Base-by-base conservation (phyloP, 2,888 invertebrate species). In the Prosapia bicincta region DNA sequence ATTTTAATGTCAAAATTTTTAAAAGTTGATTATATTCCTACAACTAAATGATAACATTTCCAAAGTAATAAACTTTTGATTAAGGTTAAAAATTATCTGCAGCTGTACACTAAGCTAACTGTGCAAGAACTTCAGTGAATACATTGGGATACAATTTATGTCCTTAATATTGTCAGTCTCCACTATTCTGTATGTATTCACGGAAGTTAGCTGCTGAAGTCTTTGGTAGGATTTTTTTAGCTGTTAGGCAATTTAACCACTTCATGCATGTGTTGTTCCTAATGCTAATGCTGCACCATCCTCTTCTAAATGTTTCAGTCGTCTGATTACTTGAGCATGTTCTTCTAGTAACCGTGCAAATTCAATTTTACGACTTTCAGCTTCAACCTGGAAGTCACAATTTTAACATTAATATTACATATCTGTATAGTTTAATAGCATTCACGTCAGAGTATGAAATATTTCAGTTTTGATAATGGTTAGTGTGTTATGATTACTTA, bases 261-360 rank as follows among this genome's bases (percentile, higher is more conserved):
- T 72, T 76, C 76, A 76, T 70, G 76, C 76, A 30, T 76, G 66
- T 25, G 76, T 32, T 67, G 71, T 69, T 10, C 72, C 72, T 54
- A 54, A 20, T 1, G 71, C 26, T n/a, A n/a, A n/a, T 15, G 77
- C 74, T 38, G 73, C 77, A 1, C 78, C 76, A 30, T 78, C 78
- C 24, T 80, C 84, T 72, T 85, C 85, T 83, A 85, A 85, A 79
- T 85, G 84, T 79, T 85, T 85, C 78, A 85, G 80, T 79, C 84
- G 84, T 71, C 83, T 82, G 30, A 85, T 84, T 24, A 85, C 85
- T 79, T 85, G 85, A 32, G 85, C 85, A 79, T 85, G 85, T 77
- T 85, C 85, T 76, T 85, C 85, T 32, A 85, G 81, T 24, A 85
- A 81, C 77, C 84, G 82, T 26, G 85, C 85, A 79, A 85, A 85